Evolutionary conservation across 2,888 invertebrate species (phyloP).

Genomic region (Eupsilia transversa): DNA sequence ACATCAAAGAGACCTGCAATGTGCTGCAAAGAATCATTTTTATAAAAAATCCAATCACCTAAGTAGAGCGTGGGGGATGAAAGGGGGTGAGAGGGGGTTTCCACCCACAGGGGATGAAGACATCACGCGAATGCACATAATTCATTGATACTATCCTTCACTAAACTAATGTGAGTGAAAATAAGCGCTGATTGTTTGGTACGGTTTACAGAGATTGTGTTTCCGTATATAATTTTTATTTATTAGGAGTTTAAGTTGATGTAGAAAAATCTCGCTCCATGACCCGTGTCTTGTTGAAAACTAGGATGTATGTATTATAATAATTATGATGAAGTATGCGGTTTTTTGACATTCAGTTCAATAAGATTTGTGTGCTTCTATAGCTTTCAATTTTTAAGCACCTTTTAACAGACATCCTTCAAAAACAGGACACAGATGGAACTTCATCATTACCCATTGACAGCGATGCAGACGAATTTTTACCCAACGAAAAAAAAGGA

Average conservation of each 20-base stretch:
- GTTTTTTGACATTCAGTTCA: neutral
- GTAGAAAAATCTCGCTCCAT: neutral
- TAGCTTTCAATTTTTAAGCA: neutral
- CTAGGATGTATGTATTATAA: neutral
- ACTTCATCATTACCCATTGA: neutral
- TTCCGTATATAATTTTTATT: neutral
- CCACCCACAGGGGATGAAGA: constrained; percentile 79
- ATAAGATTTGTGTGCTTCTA: too few species aligned
- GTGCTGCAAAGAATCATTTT: constrained; percentile 66
- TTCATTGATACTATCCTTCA: constrained; percentile 88
- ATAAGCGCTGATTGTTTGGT: constrained; percentile 84
- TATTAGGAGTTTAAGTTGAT: neutral
- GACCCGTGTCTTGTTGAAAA: neutral
- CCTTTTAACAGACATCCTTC: neutral
- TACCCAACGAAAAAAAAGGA: too few species aligned
- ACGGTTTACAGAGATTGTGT: constrained; percentile 70
- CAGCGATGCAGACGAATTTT: too few species aligned
- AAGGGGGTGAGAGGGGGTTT: constrained; percentile 58
- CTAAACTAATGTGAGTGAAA: constrained; percentile 89
- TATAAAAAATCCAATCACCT: constrained; percentile 87
- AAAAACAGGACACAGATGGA: neutral
- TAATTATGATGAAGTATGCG: neutral
- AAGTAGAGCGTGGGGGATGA: constrained; percentile 75
- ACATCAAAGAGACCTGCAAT: constrained; percentile 75
- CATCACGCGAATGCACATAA: constrained; percentile 88